Evolutionary conservation across 2,888 invertebrate genomes (phyloP), one percentile per base, ranked within the genome.

Genomic region (Heteromurus nitidus): DNA sequence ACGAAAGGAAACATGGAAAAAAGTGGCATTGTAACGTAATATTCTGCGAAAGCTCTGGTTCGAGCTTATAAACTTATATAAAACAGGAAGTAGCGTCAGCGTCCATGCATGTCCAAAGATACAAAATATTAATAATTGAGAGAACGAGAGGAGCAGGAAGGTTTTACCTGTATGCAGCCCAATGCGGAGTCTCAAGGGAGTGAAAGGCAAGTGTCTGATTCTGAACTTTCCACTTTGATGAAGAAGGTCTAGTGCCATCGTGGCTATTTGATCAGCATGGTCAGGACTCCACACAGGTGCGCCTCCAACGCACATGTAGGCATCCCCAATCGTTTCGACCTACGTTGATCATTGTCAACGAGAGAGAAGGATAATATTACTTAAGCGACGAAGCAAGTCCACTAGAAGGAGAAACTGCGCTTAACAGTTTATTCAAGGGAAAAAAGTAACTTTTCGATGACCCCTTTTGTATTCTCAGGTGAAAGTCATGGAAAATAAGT

Each of bases 261-360:
- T 96, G 22, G 96, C 96, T 74, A 97, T 93, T 90, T 95, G 94
- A 88, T 95, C 95, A 0, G 96, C 96, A 90, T 95, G 95, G 90
- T 95, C 94, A n/a, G 92, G 92, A 88, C 93, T 92, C 88, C 95
- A 92, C 42, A 93, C 92, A 0, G 96, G 96, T 87, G 95, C 91
- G 18, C 96, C 96, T 74, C 95, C 95, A 18, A 96, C 96, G 30
- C 96, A 81, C 85, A 86, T 85, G 68, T 96, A 95, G 0, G 97
- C 97, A 90, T 97, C 97, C 16, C 97, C 97, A 87, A 97, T 97
- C 0, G 97, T 97, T 90, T 97, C 97, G 87, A 97, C 96, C 93
- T 93, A 86, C 18, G 20, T 74, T 47, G 5, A 22, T 20, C n/a
- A 55, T 55, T 24, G 24, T 24, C 55, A 55, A 7, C 55, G 22